Conservation (phyloP, 2,888 invertebrate genomes). For the Diadegma fenestrale region DNA sequence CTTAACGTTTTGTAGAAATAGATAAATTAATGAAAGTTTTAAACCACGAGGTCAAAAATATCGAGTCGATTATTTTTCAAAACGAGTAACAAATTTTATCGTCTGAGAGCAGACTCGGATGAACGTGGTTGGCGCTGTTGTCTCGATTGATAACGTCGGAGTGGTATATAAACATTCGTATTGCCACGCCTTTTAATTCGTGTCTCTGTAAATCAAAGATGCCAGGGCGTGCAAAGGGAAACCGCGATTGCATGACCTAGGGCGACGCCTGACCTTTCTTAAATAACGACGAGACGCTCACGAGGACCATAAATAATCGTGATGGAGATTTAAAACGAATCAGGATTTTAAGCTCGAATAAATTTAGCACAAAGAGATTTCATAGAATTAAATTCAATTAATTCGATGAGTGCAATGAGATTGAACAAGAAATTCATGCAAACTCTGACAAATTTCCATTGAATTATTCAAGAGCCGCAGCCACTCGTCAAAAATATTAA, state of each 20-base stretch:
- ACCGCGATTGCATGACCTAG: conserved; percentile 64
- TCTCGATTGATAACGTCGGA: conserved; percentile 35
- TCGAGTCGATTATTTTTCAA: background rate
- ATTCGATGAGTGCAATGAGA: too few species aligned
- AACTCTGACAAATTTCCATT: too few species aligned
- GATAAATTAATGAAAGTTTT: background rate
- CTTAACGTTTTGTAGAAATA: background rate
- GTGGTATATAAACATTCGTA: conserved; percentile 27
- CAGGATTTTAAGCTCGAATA: conserved; percentile 6
- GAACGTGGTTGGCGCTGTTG: background rate
- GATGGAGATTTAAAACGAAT: background rate
- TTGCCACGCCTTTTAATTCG: conserved; percentile 68
- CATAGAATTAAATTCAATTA: background rate
- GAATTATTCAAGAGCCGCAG: too few species aligned
- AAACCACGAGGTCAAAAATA: background rate
- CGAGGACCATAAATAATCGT: conserved; percentile 32
- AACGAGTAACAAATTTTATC: background rate
- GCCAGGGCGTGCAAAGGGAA: conserved; percentile 56
- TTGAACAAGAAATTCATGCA: too few species aligned
- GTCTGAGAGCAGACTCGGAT: background rate
- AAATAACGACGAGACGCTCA: conserved; percentile 62
- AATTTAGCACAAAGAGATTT: background rate
- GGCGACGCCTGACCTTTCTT: conserved; percentile 68
- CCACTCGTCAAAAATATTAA: too few species aligned
- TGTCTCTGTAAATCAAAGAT: conserved; percentile 68